A percentile compares a stretch with the other conserved stretches of the same genome.
These are phyloP conservation scores for Catharus bicknelli DNA, from an alignment of 2,113 vertebrate genomes.

Conservation along the genomic window DNA sequence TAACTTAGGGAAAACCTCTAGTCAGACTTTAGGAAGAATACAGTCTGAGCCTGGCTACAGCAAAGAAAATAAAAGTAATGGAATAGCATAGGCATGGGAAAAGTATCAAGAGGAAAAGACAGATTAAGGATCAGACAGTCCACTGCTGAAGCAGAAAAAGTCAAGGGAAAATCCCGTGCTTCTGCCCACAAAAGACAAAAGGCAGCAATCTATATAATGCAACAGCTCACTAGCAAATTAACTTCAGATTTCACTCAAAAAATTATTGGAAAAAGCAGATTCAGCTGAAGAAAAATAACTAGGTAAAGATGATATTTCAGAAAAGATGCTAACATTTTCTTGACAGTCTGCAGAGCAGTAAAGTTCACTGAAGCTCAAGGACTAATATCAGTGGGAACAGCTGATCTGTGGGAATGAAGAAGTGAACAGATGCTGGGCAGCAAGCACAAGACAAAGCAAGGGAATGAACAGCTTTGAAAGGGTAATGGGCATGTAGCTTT, in stretches of 20 bases:
- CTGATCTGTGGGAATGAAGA: background rate
- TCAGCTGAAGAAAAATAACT: background rate
- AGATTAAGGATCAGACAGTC: background rate
- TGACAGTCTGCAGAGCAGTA: background rate
- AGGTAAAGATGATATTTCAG: background rate
- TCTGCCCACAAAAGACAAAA: background rate
- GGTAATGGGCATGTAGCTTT: conserved; percentile 17
- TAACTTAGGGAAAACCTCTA: background rate
- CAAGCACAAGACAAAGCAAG: background rate
- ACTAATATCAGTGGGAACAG: background rate
- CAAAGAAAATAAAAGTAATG: background rate
- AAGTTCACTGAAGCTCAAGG: background rate
- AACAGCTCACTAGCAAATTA: background rate
- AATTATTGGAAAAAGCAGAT: background rate
- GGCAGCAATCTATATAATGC: background rate
- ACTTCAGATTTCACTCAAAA: background rate
- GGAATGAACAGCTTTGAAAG: conserved; percentile 5
- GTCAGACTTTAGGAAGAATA: background rate
- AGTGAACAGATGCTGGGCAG: conserved; percentile 27
- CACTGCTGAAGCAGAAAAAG: background rate
- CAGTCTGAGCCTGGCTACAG: background rate
- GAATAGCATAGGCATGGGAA: background rate
- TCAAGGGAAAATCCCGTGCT: background rate
- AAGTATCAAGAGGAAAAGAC: background rate
- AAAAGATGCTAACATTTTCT: background rate